Evolutionary conservation across 2,113 vertebrate species (phyloP), one percentile per base, ranked within the genome.

Genomic region (Triplophysa siluroides): DNA sequence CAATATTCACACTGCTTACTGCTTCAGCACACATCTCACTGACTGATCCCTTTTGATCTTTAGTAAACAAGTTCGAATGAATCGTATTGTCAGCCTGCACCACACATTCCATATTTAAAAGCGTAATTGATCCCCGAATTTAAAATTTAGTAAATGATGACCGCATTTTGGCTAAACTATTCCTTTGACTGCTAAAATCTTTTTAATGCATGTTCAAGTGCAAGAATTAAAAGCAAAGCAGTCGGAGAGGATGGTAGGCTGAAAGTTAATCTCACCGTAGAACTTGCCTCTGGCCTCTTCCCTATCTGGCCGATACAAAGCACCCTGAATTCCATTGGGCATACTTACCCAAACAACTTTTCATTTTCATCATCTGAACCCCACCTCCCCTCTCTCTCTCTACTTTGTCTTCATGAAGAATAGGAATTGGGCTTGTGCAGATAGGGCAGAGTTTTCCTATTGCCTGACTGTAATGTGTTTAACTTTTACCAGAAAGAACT

Each of bases 311-410:
- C 73, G 13, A 54, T 45, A 77, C 45, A 77, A 65, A 64, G 45
- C 50, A 54, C 24, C 13, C 62, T 65, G 43, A 64, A 52, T 76
- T 21, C 74, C 43, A 19, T 8, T 65, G 62, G 29, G 75, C 24
- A 77, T 76, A 65, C 75, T 65, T 52, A 65, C 75, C 45, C 45
- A 77, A 77, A 77, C 43, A 64, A 76, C 60, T 62, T 76, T 76
- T 76, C 7, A 52, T 76, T 65, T n/a, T 65, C 29, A 77, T 76
- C 74, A 76, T 76, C 43, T 26, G 26, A 26, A 52, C 24, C 60
- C 61, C 45, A 43, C 74, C n/a, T n/a, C n/a, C n/a, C n/a, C 2
- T 76, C 43, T 76, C 23, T 13, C 10, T 0, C 47, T 50, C 62
- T 33, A 76, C 62, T 76, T 76, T 76, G 62, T 76, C 45, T 76